phyloP scores from a whole-genome alignment of 1,140 invertebrate species.

The Drosophila mojavensis region DNA sequence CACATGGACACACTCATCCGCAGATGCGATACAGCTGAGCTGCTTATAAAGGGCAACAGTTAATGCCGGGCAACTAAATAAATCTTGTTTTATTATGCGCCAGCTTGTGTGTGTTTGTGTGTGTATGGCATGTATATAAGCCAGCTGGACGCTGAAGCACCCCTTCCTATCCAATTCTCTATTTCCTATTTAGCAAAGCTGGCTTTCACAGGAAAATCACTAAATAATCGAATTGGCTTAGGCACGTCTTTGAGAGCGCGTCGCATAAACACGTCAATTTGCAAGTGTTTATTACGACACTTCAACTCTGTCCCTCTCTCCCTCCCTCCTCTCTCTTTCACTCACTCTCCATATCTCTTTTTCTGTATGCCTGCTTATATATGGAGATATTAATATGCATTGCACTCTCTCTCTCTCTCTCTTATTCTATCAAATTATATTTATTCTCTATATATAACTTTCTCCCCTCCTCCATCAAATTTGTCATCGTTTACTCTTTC shows the following conservation, averaged over 20 bases:
- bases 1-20: constrained; percentile 12
- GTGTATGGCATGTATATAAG: constrained; percentile 21
- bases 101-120: constrained; percentile 30
- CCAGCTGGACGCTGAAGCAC: constrained; percentile 9
- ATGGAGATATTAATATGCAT: no score
- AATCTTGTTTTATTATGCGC: constrained; percentile 77
- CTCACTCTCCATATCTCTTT: neutral
- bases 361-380: neutral
- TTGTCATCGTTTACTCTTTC: no score
- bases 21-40: constrained; percentile 26
- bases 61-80: constrained; percentile 79
- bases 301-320: neutral
- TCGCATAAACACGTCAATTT: constrained; percentile 76
- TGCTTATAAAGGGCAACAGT: constrained; percentile 75
- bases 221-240: constrained; percentile 74
- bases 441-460: no score
- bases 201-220: constrained; percentile 50
- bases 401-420: neutral
- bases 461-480: no score
- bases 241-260: constrained; percentile 48
- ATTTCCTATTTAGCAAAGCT: constrained; percentile 30
- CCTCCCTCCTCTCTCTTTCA: neutral
- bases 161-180: neutral
- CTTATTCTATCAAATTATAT: no score
- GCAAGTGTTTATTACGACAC: constrained; percentile 50